Evolutionary conservation across 2,113 vertebrate genomes (phyloP).

Genomic region (Lontra canadensis): DNA sequence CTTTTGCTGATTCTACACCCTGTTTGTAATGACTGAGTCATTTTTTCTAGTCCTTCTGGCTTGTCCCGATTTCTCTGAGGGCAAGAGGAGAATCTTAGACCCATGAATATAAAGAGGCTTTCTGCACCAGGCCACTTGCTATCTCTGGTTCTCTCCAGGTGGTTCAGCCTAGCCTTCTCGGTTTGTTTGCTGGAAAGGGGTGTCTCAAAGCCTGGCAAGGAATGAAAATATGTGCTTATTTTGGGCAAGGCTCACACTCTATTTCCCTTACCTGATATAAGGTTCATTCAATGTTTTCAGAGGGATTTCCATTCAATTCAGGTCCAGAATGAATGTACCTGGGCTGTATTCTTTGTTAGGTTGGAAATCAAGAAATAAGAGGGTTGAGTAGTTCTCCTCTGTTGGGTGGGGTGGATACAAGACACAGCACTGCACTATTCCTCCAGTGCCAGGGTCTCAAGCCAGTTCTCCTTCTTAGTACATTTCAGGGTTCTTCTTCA

Average conservation of each 20-base stretch:
- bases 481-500: neutral
- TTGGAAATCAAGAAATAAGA: neutral
- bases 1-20: neutral
- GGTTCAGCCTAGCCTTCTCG: neutral
- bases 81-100: neutral
- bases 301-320: neutral
- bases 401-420: accelerated
- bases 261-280: neutral
- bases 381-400: neutral
- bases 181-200: neutral
- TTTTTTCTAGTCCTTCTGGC: neutral
- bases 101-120: neutral
- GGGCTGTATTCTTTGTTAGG: neutral
- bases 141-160: accelerated
- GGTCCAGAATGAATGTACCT: neutral
- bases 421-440: neutral
- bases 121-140: neutral
- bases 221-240: neutral
- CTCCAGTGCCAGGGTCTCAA: neutral
- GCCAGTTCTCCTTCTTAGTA: neutral
- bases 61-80: neutral
- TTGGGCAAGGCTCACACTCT: neutral
- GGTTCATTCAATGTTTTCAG: neutral
- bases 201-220: neutral
- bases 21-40: neutral